Conservation (phyloP, 2,888 invertebrate species). For the Lysandra bellargus region DNA sequence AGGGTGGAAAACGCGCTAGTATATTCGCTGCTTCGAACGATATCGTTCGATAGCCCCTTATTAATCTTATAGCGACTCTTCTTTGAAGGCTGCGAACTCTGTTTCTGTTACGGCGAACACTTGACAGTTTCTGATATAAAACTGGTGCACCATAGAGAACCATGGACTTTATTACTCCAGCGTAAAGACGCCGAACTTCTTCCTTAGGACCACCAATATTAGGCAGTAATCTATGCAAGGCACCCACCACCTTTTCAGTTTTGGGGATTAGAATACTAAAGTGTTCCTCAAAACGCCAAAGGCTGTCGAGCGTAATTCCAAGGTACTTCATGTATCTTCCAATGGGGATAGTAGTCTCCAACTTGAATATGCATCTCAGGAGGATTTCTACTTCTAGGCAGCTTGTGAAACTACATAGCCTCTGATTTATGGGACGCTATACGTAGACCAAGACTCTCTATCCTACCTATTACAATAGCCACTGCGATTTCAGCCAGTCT, state of each 20-base stretch:
- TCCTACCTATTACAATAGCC: background rate
- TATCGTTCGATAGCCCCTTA: slow-evolving; percentile 33
- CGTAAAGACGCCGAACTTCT: too few species aligned
- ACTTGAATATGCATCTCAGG: too few species aligned
- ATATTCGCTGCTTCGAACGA: slow-evolving; percentile 36
- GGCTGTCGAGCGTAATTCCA: too few species aligned
- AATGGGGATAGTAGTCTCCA: too few species aligned
- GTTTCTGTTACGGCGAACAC: slow-evolving; percentile 24
- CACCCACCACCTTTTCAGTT: too few species aligned
- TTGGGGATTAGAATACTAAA: too few species aligned
- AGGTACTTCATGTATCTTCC: too few species aligned
- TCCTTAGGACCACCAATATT: too few species aligned
- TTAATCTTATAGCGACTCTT: background rate
- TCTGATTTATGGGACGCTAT: slow-evolving; percentile 16
- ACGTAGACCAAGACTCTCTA: background rate
- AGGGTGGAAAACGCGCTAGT: slow-evolving; percentile 36
- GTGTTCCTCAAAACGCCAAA: too few species aligned
- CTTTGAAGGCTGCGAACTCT: slow-evolving; percentile 25
- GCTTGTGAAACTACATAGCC: background rate
- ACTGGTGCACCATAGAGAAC: slow-evolving; percentile 22
- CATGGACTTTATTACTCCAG: background rate
- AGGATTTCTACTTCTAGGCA: too few species aligned
- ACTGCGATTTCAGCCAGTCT: too few species aligned
- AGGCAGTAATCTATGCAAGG: too few species aligned
- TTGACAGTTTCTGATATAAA: background rate